Evolutionary conservation across 2,113 vertebrate genomes (phyloP).

Genomic region (Pitta sordida): DNA sequence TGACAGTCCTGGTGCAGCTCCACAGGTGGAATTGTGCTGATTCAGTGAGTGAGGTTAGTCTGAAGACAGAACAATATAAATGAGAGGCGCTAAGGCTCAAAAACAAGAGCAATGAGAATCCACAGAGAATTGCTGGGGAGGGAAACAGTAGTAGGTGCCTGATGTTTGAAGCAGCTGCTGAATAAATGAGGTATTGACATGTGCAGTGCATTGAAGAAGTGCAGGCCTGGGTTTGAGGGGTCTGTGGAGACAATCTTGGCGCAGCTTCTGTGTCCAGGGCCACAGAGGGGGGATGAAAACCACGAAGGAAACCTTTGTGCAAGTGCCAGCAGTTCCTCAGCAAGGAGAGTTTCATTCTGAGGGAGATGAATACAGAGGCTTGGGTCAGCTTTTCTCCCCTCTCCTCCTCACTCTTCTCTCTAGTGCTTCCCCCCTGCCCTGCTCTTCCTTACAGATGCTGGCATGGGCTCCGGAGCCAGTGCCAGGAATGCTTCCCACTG

Average conservation of each 20-base stretch:
- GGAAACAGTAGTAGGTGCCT: background rate
- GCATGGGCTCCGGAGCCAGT: background rate
- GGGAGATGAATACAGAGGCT: background rate
- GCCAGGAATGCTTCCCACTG: constrained; percentile 24
- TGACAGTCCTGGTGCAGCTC: background rate
- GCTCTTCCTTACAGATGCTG: background rate
- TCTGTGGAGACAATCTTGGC: background rate
- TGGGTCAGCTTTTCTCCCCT: background rate
- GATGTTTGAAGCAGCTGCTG: background rate
- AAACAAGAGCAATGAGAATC: background rate
- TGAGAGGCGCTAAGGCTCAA: too few species aligned
- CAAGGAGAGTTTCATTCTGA: background rate
- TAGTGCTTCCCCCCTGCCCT: background rate
- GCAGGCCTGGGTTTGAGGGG: background rate
- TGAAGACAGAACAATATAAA: background rate
- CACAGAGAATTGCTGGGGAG: background rate
- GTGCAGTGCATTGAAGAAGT: too few species aligned
- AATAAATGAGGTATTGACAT: background rate
- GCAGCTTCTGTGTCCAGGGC: background rate
- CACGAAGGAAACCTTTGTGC: background rate
- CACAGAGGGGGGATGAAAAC: background rate
- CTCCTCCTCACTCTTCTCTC: background rate
- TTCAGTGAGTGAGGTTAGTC: background rate
- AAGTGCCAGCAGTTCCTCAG: background rate
- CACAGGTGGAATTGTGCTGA: background rate